Base-by-base conservation (phyloP, 53 echinoderm and acorn worm species). In the Actinopyga echinites region DNA sequence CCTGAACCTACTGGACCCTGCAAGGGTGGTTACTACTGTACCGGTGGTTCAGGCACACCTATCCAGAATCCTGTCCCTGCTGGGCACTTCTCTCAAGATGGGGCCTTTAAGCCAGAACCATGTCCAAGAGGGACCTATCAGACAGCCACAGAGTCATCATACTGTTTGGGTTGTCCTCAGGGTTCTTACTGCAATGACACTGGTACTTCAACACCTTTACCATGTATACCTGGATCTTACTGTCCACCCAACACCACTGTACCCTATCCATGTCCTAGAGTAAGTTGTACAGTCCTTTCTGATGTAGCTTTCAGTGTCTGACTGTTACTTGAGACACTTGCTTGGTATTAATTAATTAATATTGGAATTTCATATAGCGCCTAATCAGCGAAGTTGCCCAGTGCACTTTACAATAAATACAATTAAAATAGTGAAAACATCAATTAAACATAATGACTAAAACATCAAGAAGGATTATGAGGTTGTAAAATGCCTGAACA, bases 1-100 rank as follows among this genome's bases (percentile, higher is more conserved):
- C 97, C 97, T 24, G 94, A 87, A 49, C 97, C 97, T 5, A 96
- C 97, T 1, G 97, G 97, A 8, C 90, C 92, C 4, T 96, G 97
- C 86, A 91, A 90, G 54, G 86, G 90, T 3, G 97, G 97, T 5
- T 96, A 94, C 66, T 96, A 84, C 90, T 96, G 97, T 55, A 93
- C 93, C 10, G 97, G 97, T 23, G 97, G 97, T 1, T 62, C 97
- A 0, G 94, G 94, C 1, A 96, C 92, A 17, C 82, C 90, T 3
- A 96, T 89, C 35, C 97, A 96, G 68, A 43, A 88, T 21, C 85
- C 68, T 3, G 77, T 83, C 44, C 97, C 97, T 0, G 94, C 80
- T 2, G 97, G 97, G 0, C 97, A 96, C 77, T 96, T 94, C 84
- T 90, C 84, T 45, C 38, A 75, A 44, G 83, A 56, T 8, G 97